Evolutionary conservation across 2,888 invertebrate genomes (phyloP).

Genomic region (Aporophyla lueneburgensis): DNA sequence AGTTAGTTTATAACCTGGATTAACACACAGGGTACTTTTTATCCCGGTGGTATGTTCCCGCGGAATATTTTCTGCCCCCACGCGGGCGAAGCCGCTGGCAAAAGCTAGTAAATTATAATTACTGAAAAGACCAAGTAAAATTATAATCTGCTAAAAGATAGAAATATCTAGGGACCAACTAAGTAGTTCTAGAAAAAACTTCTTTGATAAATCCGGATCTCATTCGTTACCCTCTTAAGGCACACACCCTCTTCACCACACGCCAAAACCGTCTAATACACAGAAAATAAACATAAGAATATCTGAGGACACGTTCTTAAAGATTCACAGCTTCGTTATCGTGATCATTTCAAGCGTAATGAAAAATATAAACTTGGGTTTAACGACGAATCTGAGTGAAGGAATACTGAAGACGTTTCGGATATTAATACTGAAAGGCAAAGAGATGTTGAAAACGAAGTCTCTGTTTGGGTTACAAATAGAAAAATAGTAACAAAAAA

Average conservation of each 20-base stretch:
- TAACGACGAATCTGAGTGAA: slow-evolving; percentile 32
- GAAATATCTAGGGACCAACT: not conserved
- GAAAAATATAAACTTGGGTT: slow-evolving; percentile 44
- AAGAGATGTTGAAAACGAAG: slow-evolving; percentile 11
- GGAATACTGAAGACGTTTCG: slow-evolving; percentile 33
- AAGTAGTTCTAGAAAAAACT: slow-evolving; percentile 7
- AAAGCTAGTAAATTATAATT: not conserved
- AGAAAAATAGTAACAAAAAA: no score
- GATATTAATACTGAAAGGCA: slow-evolving; percentile 33
- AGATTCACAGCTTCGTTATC: slow-evolving; percentile 56
- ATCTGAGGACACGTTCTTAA: slow-evolving; percentile 18
- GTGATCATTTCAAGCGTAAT: slow-evolving; percentile 49
- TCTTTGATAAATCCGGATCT: not conserved
- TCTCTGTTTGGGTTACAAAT: not conserved
- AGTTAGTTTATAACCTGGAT: no score
- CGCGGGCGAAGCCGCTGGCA: no score
- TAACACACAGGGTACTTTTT: no score
- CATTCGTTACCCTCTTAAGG: not conserved
- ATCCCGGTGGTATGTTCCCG: no score
- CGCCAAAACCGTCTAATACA: slow-evolving; percentile 8
- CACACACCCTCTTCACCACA: not conserved
- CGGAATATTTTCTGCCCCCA: no score
- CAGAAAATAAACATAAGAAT: slow-evolving; percentile 18
- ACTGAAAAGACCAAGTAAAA: not conserved
- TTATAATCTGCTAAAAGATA: no score